These are phyloP conservation scores for Cettia cetti DNA, from an alignment of 2,113 vertebrate genomes.

Conservation along the genomic window DNA sequence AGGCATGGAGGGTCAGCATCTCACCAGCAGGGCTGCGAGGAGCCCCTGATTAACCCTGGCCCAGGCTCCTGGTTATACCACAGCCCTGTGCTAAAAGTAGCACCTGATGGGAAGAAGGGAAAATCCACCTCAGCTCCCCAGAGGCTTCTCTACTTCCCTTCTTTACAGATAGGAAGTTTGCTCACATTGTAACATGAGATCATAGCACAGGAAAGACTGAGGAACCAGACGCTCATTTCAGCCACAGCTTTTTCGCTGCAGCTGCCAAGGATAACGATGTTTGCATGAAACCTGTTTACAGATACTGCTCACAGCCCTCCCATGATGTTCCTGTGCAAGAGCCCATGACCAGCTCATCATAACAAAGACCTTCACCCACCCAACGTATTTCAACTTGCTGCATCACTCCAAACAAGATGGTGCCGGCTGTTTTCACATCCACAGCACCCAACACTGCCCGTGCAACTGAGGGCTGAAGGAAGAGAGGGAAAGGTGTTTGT, in stretches of 20 bases:
- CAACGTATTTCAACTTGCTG: background rate
- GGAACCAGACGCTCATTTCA: constrained; percentile 16
- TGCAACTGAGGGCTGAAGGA: rapidly evolving
- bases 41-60: background rate
- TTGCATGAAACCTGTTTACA: constrained; percentile 34
- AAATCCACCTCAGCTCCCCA: constrained; percentile 53
- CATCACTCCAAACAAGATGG: background rate
- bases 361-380: background rate
- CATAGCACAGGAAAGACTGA: constrained; percentile 61
- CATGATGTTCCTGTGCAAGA: background rate
- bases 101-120: constrained; percentile 39
- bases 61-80: background rate
- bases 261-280: constrained; percentile 26
- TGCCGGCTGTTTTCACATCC: background rate
- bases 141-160: constrained; percentile 34
- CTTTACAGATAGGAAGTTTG: constrained; percentile 54
- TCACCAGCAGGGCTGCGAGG: background rate
- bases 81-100: background rate
- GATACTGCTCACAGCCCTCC: background rate
- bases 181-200: constrained; percentile 54
- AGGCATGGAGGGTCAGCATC: background rate
- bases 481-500: rapidly evolving
- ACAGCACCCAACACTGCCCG: rapidly evolving
- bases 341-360: background rate
- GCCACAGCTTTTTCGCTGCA: constrained; percentile 7